Percentiles rank a stretch among this genome's conserved stretches.
Conservation (phyloP, 2,113 vertebrate genomes). For the Sturnira hondurensis region DNA sequence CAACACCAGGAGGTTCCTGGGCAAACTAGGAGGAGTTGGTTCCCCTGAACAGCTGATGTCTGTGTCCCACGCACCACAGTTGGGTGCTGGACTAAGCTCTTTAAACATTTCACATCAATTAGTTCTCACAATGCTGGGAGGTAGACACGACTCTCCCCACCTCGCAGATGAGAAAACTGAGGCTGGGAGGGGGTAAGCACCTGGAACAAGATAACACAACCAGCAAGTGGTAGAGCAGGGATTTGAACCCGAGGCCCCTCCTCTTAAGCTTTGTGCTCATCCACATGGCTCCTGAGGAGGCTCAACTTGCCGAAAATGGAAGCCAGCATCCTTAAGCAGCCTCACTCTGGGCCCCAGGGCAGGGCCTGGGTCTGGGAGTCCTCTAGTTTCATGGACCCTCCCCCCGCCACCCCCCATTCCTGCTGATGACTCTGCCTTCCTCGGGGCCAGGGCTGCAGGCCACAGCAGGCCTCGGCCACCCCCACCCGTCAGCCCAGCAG, state of each 20-base stretch:
- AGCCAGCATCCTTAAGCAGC: neutral
- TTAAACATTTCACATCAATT: fast-evolving
- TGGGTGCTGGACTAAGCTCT: neutral
- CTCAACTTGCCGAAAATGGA: neutral
- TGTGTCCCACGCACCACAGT: fast-evolving
- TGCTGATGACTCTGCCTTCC: neutral
- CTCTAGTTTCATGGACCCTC: neutral
- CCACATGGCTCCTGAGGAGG: neutral
- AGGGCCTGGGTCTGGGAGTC: neutral
- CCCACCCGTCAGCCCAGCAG: neutral
- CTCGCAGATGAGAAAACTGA: neutral
- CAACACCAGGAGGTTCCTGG: neutral
- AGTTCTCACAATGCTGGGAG: neutral
- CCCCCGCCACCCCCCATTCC: neutral
- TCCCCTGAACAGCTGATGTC: neutral
- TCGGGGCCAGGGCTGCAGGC: neutral
- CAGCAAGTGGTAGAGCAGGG: neutral
- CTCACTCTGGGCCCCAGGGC: neutral
- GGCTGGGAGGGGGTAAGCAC: neutral
- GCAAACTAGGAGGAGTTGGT: neutral
- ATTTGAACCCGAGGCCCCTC: neutral
- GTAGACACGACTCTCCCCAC: no score
- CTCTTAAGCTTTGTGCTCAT: fast-evolving
- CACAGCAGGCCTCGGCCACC: neutral
- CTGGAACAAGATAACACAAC: neutral